These are phyloP conservation scores for Euglossa dilemma DNA, from an alignment of 1,140 invertebrate genomes.

Conservation along the genomic window DNA sequence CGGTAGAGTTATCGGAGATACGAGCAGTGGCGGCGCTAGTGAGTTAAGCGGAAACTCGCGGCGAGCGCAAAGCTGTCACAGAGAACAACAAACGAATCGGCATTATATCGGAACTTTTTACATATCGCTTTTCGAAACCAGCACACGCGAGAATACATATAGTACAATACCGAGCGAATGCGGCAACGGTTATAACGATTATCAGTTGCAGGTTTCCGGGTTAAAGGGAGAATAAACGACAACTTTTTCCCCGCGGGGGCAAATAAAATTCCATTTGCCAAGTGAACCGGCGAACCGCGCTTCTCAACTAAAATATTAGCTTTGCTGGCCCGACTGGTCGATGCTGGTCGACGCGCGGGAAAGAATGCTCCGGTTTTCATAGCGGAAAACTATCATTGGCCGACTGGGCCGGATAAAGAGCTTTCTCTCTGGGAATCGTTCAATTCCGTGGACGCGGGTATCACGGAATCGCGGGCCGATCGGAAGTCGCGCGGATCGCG, in stretches of 20 bases:
- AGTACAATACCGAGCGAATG: neutral
- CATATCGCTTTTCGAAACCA: no score
- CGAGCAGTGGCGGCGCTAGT: no score
- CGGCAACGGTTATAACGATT: neutral
- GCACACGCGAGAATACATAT: no score
- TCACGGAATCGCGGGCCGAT: neutral
- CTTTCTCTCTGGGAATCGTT: slow-evolving; percentile 13
- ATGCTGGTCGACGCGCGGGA: neutral
- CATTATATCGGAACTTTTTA: no score
- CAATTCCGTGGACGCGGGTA: neutral
- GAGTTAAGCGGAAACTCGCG: no score
- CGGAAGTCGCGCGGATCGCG: neutral
- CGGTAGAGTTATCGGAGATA: no score
- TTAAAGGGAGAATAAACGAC: neutral
- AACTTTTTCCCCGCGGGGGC: neutral
- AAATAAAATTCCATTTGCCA: neutral
- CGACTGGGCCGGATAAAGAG: neutral
- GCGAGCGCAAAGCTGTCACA: no score
- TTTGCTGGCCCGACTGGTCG: neutral
- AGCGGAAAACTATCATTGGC: neutral
- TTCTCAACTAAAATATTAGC: neutral
- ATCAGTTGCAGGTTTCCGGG: neutral
- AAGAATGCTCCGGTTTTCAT: slow-evolving; percentile 21
- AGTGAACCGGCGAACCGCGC: neutral
- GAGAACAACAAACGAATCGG: no score